A percentile compares a stretch with the other conserved stretches of the same genome.
phyloP scores from a whole-genome alignment of 2,888 invertebrate genomes.

The Napeogenes sylphis region DNA sequence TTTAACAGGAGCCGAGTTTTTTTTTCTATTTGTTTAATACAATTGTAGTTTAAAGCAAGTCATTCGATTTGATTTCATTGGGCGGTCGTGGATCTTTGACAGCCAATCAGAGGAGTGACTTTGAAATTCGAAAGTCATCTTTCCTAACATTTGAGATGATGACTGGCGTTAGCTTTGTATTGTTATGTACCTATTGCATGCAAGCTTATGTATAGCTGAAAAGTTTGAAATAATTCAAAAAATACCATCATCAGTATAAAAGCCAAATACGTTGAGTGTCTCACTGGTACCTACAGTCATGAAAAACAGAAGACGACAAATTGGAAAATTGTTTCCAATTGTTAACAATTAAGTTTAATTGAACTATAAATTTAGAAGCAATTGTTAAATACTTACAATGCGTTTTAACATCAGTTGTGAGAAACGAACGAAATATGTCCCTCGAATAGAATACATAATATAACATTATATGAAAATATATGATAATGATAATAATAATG shows the following conservation, averaged over 20 bases:
- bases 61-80: slow-evolving; percentile 73
- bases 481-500: neutral
- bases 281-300: slow-evolving; percentile 14
- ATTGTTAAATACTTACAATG: slow-evolving; percentile 19
- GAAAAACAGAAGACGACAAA: slow-evolving; percentile 37
- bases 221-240: no score
- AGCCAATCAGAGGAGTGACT: slow-evolving; percentile 69
- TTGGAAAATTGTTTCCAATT: slow-evolving; percentile 51
- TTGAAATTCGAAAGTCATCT: slow-evolving; percentile 71
- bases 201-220: no score
- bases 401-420: slow-evolving; percentile 5
- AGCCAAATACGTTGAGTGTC: neutral
- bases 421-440: slow-evolving; percentile 9
- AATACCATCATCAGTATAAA: no score
- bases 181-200: no score
- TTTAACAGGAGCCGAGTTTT: slow-evolving; percentile 71
- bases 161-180: slow-evolving; percentile 39
- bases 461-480: neutral
- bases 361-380: slow-evolving; percentile 27
- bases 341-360: slow-evolving; percentile 44
- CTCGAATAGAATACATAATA: neutral
- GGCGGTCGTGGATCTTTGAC: slow-evolving; percentile 67
- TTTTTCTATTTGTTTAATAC: slow-evolving; percentile 46
- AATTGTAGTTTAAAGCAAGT: slow-evolving; percentile 69
- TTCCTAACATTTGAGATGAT: slow-evolving; percentile 69